phyloP scores from a whole-genome alignment of 2,888 invertebrate species.

The Synanthedon vespiformis region DNA sequence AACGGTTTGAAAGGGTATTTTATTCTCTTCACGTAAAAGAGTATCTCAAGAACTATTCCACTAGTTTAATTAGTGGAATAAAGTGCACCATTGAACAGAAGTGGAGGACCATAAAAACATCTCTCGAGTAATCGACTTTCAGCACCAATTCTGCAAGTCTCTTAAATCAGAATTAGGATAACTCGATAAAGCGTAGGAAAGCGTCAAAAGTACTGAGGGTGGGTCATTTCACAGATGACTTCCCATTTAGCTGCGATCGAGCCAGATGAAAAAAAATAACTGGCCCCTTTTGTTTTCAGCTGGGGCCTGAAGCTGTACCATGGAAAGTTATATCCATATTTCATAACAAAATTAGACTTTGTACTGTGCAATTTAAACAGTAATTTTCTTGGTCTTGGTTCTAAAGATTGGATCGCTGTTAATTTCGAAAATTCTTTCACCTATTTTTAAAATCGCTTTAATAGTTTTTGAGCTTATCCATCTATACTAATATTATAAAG shows the following conservation, averaged over 20 bases:
- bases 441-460: no score
- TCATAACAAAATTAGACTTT: no score
- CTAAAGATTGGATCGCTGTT: no score
- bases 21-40: no score
- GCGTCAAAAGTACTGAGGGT: conserved; percentile 3
- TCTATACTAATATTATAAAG: no score
- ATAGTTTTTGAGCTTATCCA: no score
- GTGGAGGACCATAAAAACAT: not conserved
- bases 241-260: conserved; percentile 11
- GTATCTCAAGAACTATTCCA: no score
- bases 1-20: no score
- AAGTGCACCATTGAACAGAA: not conserved
- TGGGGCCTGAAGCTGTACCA: not conserved
- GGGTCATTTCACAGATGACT: conserved; percentile 1
- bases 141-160: conserved; percentile 1
- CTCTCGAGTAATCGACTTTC: not conserved
- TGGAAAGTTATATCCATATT: not conserved
- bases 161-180: conserved; percentile 16
- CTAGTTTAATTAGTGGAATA: no score
- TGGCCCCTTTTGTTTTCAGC: conserved; percentile 6
- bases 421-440: no score
- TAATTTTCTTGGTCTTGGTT: no score
- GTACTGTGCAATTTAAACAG: no score
- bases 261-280: conserved; percentile 16
- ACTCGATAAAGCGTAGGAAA: conserved; percentile 8